These are phyloP conservation scores for Mactromeris polynyma DNA, from an alignment of 2,888 invertebrate species.

Conservation along the genomic window DNA sequence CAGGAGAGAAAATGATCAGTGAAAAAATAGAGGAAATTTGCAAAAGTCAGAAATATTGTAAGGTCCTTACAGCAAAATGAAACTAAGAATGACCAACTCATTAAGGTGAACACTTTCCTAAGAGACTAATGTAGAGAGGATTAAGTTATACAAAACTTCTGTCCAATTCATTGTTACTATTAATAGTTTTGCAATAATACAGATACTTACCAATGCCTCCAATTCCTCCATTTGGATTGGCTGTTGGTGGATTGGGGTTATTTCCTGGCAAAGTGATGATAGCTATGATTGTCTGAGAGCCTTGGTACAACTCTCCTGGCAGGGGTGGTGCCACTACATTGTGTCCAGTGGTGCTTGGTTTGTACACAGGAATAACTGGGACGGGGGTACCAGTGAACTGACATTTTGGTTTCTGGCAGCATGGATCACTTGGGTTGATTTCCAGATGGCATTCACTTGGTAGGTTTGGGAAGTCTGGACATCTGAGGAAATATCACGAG, in stretches of 20 bases:
- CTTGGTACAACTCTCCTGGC: constrained; percentile 71
- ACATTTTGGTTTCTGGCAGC: constrained; percentile 78
- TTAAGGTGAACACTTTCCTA: too few species aligned
- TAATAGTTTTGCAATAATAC: too few species aligned
- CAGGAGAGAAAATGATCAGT: too few species aligned
- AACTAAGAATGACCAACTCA: too few species aligned
- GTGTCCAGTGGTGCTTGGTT: constrained; percentile 72
- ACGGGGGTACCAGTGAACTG: constrained; percentile 72
- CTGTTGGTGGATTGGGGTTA: constrained; percentile 66
- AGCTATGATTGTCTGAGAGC: constrained; percentile 66
- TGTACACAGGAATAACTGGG: constrained; percentile 74
- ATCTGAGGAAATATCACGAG: constrained; percentile 65
- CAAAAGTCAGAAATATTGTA: too few species aligned
- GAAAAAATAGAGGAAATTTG: too few species aligned
- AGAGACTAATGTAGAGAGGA: too few species aligned
- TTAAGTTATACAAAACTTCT: too few species aligned
- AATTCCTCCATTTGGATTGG: constrained; percentile 39
- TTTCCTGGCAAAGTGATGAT: constrained; percentile 63
- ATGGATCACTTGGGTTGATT: constrained; percentile 75
- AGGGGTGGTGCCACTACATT: constrained; percentile 75
- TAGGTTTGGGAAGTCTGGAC: constrained; percentile 75
- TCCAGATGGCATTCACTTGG: constrained; percentile 75
- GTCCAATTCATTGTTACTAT: too few species aligned
- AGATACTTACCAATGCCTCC: constrained; percentile 73
- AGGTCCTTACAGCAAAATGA: too few species aligned